Percentiles rank a stretch among this genome's conserved stretches.
These are phyloP conservation scores for Ophiothrix spiculata DNA, from an alignment of 35 echinoderm and acorn worm genomes.

Conservation along the genomic window DNA sequence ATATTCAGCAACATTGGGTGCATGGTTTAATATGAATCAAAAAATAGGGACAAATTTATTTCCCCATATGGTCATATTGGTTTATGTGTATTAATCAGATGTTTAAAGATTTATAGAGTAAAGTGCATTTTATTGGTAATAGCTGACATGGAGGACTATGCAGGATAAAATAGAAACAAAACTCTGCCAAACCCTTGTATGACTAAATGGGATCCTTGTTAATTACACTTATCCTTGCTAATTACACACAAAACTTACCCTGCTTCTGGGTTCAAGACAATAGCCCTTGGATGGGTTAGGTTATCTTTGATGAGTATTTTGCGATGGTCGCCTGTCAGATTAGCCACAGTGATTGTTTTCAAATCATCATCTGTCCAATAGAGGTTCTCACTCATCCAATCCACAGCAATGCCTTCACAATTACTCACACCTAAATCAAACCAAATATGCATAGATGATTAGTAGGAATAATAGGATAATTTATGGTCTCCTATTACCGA, in stretches of 20 bases:
- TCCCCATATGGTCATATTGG: too few relatives aligned
- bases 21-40: too few relatives aligned
- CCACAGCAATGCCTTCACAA: conserved; percentile 95
- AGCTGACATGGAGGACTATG: too few relatives aligned
- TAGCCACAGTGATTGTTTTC: conserved; percentile 73
- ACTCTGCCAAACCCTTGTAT: neutral
- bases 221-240: neutral
- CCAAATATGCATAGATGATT: too few relatives aligned
- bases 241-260: conserved; percentile 47
- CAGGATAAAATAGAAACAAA: too few relatives aligned
- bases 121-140: too few relatives aligned
- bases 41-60: too few relatives aligned
- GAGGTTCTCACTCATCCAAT: conserved; percentile 87
- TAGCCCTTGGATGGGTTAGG: conserved; percentile 76
- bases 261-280: conserved; percentile 73
- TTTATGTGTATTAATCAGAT: too few relatives aligned
- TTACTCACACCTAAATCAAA: conserved; percentile 60
- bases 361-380: conserved; percentile 98
- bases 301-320: conserved; percentile 55
- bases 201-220: neutral
- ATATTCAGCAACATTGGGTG: too few relatives aligned
- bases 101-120: too few relatives aligned
- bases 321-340: conserved; percentile 39
- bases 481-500: too few relatives aligned
- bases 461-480: too few relatives aligned